These are phyloP conservation scores for Salvelinus namaycush DNA, from an alignment of 2,113 vertebrate genomes.

Conservation along the genomic window DNA sequence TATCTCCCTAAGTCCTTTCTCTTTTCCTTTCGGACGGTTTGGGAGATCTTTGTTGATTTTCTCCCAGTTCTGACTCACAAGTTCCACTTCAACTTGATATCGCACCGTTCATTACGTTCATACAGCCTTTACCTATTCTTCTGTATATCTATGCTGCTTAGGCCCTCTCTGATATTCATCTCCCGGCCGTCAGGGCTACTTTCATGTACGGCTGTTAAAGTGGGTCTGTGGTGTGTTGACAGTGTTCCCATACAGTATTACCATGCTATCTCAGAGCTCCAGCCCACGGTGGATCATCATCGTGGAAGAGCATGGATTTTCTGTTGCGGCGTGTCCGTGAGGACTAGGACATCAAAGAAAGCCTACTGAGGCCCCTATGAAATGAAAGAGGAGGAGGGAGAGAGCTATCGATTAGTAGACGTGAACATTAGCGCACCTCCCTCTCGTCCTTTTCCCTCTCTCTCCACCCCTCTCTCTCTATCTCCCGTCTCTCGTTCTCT, in stretches of 20 bases:
- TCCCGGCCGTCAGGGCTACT: not conserved
- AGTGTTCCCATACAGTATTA: not conserved
- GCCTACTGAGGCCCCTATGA: constrained; percentile 29
- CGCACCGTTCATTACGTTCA: too few relatives aligned
- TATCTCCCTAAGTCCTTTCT: not conserved
- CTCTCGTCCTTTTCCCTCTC: constrained; percentile 32
- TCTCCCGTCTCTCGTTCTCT: constrained; percentile 23
- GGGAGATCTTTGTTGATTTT: too few relatives aligned
- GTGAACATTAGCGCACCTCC: constrained; percentile 66
- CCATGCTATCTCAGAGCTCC: not conserved
- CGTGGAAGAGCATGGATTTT: constrained; percentile 56
- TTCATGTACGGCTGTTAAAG: not conserved
- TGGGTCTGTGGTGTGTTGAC: not conserved
- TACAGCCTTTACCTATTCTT: not conserved
- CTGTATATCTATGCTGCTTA: not conserved
- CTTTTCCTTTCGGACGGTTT: too few relatives aligned
- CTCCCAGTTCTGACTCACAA: too few relatives aligned
- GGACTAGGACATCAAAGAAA: constrained; percentile 63
- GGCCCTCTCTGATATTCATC: not conserved
- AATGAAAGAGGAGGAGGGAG: constrained; percentile 53
- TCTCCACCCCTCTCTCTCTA: constrained; percentile 40
- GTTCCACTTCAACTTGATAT: too few relatives aligned
- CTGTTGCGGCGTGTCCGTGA: constrained; percentile 43
- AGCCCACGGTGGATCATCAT: constrained; percentile 48
- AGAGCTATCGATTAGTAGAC: constrained; percentile 62